Conservation (phyloP, 2,797 vertebrate species). For the Macropus fuliginosus region DNA sequence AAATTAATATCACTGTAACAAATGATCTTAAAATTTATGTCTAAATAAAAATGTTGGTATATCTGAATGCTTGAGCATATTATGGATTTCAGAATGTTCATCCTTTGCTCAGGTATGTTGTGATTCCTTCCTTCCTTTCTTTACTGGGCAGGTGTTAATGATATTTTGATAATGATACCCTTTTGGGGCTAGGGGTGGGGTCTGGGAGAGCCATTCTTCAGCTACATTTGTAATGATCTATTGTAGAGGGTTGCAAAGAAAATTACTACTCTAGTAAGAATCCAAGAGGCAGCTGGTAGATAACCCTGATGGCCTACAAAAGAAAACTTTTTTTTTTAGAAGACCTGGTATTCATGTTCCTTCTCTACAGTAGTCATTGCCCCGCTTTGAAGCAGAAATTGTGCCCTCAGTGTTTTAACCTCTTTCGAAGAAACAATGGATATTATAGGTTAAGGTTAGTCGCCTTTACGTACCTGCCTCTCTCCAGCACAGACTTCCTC, state of each 20-base stretch:
- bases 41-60: slow-evolving; percentile 31
- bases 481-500: neutral
- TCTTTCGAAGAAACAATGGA: neutral
- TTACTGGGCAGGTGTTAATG: neutral
- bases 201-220: neutral
- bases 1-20: slow-evolving; percentile 24
- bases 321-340: neutral
- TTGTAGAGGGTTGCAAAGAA: slow-evolving; percentile 37
- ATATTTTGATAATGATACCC: neutral
- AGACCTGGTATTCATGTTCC: neutral
- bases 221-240: slow-evolving; percentile 41
- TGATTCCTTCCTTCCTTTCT: neutral
- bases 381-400: neutral
- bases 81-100: neutral
- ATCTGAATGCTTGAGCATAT: neutral
- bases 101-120: neutral
- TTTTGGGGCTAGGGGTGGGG: neutral
- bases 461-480: neutral
- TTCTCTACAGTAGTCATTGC: neutral
- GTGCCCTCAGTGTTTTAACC: neutral
- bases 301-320: neutral
- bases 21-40: slow-evolving; percentile 47
- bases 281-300: slow-evolving; percentile 7
- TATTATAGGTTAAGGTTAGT: neutral
- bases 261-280: slow-evolving; percentile 25